Evolutionary conservation across 2,113 vertebrate genomes (phyloP).

Genomic region (Propithecus coquereli): DNA sequence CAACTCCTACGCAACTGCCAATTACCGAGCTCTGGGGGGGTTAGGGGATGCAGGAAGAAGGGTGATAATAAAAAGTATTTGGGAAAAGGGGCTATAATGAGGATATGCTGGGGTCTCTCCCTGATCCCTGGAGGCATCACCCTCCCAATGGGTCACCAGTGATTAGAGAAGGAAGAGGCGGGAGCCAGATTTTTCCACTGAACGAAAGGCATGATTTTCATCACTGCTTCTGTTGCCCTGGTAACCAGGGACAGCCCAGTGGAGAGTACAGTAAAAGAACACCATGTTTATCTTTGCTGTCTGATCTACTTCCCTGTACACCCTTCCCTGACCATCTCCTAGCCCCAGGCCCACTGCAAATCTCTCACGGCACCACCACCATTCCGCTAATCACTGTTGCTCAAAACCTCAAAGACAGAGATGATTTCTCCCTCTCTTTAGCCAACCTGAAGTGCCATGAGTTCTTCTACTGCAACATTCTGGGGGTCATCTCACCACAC

Average conservation of each 20-base stretch:
- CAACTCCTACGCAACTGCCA: constrained; percentile 56
- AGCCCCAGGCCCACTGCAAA: neutral
- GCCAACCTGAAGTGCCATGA: neutral
- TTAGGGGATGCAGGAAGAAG: neutral
- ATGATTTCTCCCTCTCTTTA: neutral
- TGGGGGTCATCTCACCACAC: neutral
- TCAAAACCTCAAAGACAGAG: neutral
- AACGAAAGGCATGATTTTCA: constrained; percentile 73
- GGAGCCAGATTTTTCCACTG: constrained; percentile 73
- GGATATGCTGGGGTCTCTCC: neutral
- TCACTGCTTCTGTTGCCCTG: constrained; percentile 76
- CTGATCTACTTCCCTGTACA: constrained; percentile 61
- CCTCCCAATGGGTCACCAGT: constrained; percentile 32
- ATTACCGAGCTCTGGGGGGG: neutral
- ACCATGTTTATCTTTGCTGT: constrained; percentile 74
- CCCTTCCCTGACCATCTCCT: constrained; percentile 58
- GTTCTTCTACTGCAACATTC: neutral
- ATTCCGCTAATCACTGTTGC: neutral
- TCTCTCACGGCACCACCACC: neutral
- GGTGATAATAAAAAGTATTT: neutral
- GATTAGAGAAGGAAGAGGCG: constrained; percentile 36
- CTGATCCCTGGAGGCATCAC: neutral
- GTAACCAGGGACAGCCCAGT: constrained; percentile 77
- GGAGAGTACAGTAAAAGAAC: constrained; percentile 74
- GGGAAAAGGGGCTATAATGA: neutral